Percentiles rank a stretch among this genome's conserved stretches.
Evolutionary conservation across 1,140 invertebrate genomes (phyloP).

Genomic region (Rhagoletis pomonella): DNA sequence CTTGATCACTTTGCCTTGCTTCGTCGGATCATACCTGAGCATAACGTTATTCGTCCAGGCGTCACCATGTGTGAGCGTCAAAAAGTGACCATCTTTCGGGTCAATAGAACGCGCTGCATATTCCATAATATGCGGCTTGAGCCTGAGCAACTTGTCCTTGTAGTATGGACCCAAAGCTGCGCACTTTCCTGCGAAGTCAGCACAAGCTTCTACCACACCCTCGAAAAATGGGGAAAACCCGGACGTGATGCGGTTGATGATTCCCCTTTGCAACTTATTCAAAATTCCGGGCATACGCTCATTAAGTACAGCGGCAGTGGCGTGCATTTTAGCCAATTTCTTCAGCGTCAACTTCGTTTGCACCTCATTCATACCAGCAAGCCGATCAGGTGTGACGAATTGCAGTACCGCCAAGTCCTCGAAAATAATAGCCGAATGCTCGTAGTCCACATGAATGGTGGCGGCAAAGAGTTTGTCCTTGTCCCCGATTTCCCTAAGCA

Average conservation of each 20-base stretch:
- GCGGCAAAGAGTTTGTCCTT: slow-evolving; percentile 67
- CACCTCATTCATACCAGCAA: slow-evolving; percentile 75
- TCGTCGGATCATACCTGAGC: slow-evolving; percentile 76
- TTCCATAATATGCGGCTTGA: slow-evolving; percentile 64
- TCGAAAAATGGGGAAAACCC: slow-evolving; percentile 64
- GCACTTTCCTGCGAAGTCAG: slow-evolving; percentile 54
- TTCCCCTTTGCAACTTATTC: slow-evolving; percentile 64
- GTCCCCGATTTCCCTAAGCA: slow-evolving; percentile 61
- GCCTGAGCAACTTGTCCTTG: slow-evolving; percentile 60
- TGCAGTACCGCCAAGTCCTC: slow-evolving; percentile 76
- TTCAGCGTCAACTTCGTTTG: slow-evolving; percentile 75
- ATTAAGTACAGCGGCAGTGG: slow-evolving; percentile 70
- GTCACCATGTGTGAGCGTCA: slow-evolving; percentile 80
- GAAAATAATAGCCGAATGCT: slow-evolving; percentile 72
- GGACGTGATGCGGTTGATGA: slow-evolving; percentile 66
- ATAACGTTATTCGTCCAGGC: slow-evolving; percentile 81
- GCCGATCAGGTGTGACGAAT: slow-evolving; percentile 76
- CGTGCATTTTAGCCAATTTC: slow-evolving; percentile 78
- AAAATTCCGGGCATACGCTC: slow-evolving; percentile 63
- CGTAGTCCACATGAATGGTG: slow-evolving; percentile 68
- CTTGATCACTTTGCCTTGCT: slow-evolving; percentile 65
- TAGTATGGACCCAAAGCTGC: slow-evolving; percentile 60
- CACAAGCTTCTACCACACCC: slow-evolving; percentile 60
- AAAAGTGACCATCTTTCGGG: slow-evolving; percentile 75
- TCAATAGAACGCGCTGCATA: slow-evolving; percentile 63